phyloP scores from a whole-genome alignment of 1,140 invertebrate genomes.

The Drosophila suzukii region DNA sequence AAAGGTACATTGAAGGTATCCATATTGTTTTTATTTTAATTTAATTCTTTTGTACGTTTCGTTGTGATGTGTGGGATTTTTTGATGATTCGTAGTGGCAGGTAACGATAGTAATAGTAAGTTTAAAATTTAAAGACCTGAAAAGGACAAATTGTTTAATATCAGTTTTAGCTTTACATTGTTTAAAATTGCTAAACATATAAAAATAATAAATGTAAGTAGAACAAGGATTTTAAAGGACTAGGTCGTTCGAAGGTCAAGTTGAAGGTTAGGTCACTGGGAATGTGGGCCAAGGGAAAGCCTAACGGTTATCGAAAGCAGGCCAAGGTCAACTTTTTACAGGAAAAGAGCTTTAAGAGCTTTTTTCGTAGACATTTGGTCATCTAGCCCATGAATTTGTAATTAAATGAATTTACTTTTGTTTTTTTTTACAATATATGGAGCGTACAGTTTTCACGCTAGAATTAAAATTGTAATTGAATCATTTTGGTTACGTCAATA shows the following conservation, averaged over 20 bases:
- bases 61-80: constrained; percentile 49
- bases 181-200: neutral
- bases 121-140: constrained; percentile 37
- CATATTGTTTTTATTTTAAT: constrained; percentile 52
- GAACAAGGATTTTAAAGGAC: constrained; percentile 23
- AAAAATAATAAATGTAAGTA: constrained; percentile 5
- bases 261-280: constrained; percentile 20
- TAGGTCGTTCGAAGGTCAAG: constrained; percentile 45
- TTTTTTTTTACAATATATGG: too few relatives aligned
- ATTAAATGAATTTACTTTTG: neutral
- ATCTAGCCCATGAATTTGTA: neutral
- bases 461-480: too few relatives aligned
- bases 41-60: constrained; percentile 49
- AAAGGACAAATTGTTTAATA: neutral
- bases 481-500: too few relatives aligned
- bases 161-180: neutral
- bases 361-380: constrained; percentile 7
- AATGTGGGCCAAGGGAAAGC: constrained; percentile 62
- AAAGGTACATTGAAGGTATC: constrained; percentile 75
- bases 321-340: constrained; percentile 43
- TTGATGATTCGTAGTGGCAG: constrained; percentile 38
- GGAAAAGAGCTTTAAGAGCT: constrained; percentile 33
- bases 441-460: too few relatives aligned
- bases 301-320: constrained; percentile 21
- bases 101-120: constrained; percentile 55